phyloP scores from a whole-genome alignment of 1,140 invertebrate genomes.

The Eumeta japonica region DNA sequence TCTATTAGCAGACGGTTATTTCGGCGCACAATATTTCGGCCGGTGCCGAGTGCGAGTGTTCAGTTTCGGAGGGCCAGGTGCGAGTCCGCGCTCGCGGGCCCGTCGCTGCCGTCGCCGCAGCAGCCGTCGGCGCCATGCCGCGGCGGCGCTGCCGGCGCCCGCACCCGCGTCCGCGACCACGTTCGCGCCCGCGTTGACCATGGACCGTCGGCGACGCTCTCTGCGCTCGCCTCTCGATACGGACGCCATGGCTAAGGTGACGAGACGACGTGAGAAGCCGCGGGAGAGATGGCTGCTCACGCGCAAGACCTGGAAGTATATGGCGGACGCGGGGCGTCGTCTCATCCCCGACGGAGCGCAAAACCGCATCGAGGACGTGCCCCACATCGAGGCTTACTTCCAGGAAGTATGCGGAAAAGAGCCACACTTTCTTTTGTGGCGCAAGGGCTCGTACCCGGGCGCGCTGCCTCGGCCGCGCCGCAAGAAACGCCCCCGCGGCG shows the following conservation, averaged over 20 bases:
- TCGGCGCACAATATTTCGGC: conserved; percentile 46
- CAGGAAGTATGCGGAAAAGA: conserved; percentile 77
- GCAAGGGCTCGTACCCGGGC: conserved; percentile 76
- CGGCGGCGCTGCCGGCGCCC: conserved; percentile 11
- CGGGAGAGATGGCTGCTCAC: conserved; percentile 83
- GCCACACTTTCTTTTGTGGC: conserved; percentile 76
- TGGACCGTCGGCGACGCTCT: conserved; percentile 43
- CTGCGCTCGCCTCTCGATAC: conserved; percentile 22
- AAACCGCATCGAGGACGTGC: conserved; percentile 71
- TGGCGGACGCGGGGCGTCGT: conserved; percentile 83
- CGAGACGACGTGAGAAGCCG: conserved; percentile 58
- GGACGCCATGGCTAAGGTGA: conserved; percentile 55
- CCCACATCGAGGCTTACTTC: conserved; percentile 79
- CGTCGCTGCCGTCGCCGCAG: conserved; percentile 3
- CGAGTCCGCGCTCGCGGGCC: conserved; percentile 12
- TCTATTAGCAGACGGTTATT: conserved; percentile 53
- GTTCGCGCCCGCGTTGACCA: conserved; percentile 17
- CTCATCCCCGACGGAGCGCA: conserved; percentile 75
- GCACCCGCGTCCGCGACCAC: conserved; percentile 4
- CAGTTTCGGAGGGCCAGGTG: conserved; percentile 48
- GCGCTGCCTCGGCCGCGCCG: conserved; percentile 61
- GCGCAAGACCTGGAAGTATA: conserved; percentile 86
- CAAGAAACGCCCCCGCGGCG: conserved; percentile 60
- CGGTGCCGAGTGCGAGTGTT: conserved; percentile 35
- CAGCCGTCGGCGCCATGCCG: conserved; percentile 2